Evolutionary conservation across 2,113 vertebrate species (phyloP), one percentile per base, ranked within the genome.

Genomic region (Nibea coibor): DNA sequence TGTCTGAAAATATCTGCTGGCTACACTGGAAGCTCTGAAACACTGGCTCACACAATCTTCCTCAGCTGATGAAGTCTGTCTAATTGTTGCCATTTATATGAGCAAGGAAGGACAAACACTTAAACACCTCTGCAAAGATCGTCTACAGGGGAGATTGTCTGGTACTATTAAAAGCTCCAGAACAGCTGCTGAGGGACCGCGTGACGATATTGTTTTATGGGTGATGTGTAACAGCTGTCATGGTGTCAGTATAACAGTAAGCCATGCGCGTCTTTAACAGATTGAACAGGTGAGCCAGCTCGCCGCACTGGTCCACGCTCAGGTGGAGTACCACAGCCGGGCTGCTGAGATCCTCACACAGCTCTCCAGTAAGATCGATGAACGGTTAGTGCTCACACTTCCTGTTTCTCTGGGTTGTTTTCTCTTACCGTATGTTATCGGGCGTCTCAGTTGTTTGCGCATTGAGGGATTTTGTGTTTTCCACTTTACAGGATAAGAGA

Each of bases 231-330:
- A 26, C 50, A 54, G 43, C n/a, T 8, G 3, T 14, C 31, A 39
- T 31, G 2, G 39, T 43, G 28, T 67, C n/a, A 10, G 1, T 62
- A 45, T 84, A 84, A 86, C 69, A 48, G 35, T 42, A 19, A 3
- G 19, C 47, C n/a, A 28, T 71, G 45, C 26, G 8, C 24, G 9
- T 48, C 47, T 64, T 80, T 61, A 75, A 83, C 94, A 99, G 97
- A 97, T 99, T 51, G 98, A 99, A 78, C 98, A 99, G 91, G 98
- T 99, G 93, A 99, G 98, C 94, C 98, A 99, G 93, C 96, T 99
- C 59, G 94, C 97, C 16, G 97, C 98, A 0, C 94, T 99, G 51
- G 97, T 99, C 64, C 97, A 99, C 70, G 97, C 98, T 72, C 98
- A 99, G 93, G 93, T 98, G 95, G 97, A 99, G 81, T 99, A 99